Conservation (phyloP, 2,113 vertebrate genomes). For the Empidonax traillii region DNA sequence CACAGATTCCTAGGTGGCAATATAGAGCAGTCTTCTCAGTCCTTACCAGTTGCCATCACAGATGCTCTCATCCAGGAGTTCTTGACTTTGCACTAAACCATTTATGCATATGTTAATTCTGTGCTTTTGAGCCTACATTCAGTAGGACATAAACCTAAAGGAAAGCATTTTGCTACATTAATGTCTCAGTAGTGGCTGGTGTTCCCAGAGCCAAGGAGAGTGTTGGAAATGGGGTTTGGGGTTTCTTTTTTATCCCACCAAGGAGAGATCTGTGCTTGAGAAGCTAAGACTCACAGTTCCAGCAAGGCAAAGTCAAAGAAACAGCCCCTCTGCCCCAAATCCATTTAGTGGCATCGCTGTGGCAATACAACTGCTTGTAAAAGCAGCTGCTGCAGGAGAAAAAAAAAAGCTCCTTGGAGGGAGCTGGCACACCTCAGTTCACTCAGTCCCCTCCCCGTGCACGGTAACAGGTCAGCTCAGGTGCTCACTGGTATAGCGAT, state of each 20-base stretch:
- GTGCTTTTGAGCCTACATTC: background rate
- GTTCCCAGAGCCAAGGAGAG: background rate
- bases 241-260: background rate
- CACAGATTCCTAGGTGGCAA: background rate
- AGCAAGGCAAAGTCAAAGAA: background rate
- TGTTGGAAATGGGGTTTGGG: background rate
- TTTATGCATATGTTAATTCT: background rate
- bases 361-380: background rate
- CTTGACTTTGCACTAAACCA: background rate
- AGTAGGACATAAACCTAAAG: background rate
- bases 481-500: accelerated
- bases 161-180: background rate
- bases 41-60: accelerated
- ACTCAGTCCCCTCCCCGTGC: accelerated
- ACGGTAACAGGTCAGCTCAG: background rate
- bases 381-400: background rate
- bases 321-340: background rate
- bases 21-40: background rate
- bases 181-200: background rate
- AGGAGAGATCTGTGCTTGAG: background rate
- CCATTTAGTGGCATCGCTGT: background rate
- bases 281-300: background rate
- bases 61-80: background rate
- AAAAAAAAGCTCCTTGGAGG: background rate
- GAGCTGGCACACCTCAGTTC: accelerated